Percentiles rank a stretch among this genome's conserved stretches.
Conservation (phyloP, 2,888 invertebrate genomes). For the Aproaerema taeniolella region DNA sequence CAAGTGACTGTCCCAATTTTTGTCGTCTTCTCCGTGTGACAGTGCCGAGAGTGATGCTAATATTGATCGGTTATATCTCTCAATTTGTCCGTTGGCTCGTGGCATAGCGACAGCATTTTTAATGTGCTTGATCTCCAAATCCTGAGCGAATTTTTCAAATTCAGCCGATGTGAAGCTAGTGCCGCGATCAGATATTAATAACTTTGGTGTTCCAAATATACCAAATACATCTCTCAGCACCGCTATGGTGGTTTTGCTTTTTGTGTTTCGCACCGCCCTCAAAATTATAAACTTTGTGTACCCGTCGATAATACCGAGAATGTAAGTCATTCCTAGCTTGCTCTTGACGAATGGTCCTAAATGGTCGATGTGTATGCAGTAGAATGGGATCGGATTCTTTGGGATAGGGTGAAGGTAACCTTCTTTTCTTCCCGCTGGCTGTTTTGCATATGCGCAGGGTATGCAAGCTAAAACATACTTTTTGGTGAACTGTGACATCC, state of each 20-base stretch:
- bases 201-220: constrained; percentile 15
- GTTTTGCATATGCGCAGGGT: constrained; percentile 7
- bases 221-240: constrained; percentile 15
- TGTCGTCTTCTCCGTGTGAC: not conserved
- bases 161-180: constrained; percentile 8
- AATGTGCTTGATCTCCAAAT: constrained; percentile 14
- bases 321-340: constrained; percentile 15
- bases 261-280: constrained; percentile 6
- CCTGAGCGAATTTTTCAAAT: not conserved
- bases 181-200: constrained; percentile 14
- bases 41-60: not conserved
- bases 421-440: constrained; percentile 10
- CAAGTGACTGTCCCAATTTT: not conserved
- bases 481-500: constrained; percentile 7
- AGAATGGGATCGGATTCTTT: constrained; percentile 4
- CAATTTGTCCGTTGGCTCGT: constrained; percentile 11
- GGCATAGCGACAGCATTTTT: constrained; percentile 22
- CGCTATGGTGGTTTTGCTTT: constrained; percentile 13
- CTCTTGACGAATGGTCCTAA: constrained; percentile 17
- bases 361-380: constrained; percentile 14
- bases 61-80: constrained; percentile 16
- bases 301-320: constrained; percentile 15
- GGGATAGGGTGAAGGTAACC: constrained; percentile 12
- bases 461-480: constrained; percentile 1
- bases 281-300: constrained; percentile 14